Evolutionary conservation across 1,140 invertebrate genomes (phyloP).

Genomic region (Steinernema feltiae): DNA sequence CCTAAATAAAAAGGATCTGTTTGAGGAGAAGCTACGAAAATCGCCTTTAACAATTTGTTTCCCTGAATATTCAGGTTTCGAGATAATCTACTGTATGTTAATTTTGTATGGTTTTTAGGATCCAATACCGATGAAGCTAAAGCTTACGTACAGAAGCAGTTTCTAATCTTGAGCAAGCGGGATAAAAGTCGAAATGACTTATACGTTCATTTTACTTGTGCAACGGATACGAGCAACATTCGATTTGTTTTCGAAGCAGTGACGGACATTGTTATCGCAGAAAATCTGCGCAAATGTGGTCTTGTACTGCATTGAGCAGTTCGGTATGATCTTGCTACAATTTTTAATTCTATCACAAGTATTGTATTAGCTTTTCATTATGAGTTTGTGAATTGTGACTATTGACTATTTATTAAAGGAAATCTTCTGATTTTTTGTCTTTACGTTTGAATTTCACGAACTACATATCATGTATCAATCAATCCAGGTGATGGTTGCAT

Average conservation of each 20-base stretch:
- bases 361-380: too few relatives aligned
- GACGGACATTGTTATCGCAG: conserved; percentile 84
- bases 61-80: conserved; percentile 65
- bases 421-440: too few relatives aligned
- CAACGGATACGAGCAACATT: conserved; percentile 45
- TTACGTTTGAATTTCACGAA: too few relatives aligned
- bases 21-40: conserved; percentile 62
- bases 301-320: too few relatives aligned
- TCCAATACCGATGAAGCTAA: conserved; percentile 77
- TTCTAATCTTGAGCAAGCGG: conserved; percentile 77
- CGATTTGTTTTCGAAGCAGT: conserved; percentile 74
- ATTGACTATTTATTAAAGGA: too few relatives aligned
- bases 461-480: too few relatives aligned
- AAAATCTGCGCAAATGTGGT: conserved; percentile 85
- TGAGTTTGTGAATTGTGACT: too few relatives aligned
- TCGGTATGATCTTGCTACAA: too few relatives aligned
- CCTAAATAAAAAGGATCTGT: conserved; percentile 62
- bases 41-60: conserved; percentile 62
- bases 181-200: conserved; percentile 44
- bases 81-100: conserved; percentile 84
- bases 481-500: too few relatives aligned
- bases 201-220: conserved; percentile 49
- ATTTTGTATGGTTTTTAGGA: conserved; percentile 61
- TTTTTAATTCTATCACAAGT: too few relatives aligned
- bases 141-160: conserved; percentile 79